Evolutionary conservation across 2,113 vertebrate species (phyloP).

Genomic region (Gila orcuttii): DNA sequence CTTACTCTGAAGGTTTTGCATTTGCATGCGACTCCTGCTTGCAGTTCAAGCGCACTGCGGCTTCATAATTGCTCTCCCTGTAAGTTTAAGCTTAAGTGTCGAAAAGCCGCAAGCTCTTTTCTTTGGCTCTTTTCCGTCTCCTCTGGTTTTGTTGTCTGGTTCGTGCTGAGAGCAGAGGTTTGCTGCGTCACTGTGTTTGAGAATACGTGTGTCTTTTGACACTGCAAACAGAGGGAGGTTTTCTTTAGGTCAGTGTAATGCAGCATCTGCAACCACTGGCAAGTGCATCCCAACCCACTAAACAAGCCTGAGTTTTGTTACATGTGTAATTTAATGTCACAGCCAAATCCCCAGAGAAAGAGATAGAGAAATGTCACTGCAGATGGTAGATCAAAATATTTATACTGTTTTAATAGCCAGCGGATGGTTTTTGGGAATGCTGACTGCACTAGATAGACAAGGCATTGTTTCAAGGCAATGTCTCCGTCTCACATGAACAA

Average conservation of each 20-base stretch:
- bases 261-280: slow-evolving; percentile 27
- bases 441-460: neutral
- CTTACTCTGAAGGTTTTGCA: slow-evolving; percentile 38
- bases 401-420: slow-evolving; percentile 8
- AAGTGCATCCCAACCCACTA: neutral
- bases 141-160: slow-evolving; percentile 68
- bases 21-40: neutral
- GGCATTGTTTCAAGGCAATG: neutral
- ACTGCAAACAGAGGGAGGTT: slow-evolving; percentile 48
- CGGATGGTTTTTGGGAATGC: neutral
- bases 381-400: slow-evolving; percentile 9
- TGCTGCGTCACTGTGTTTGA: slow-evolving; percentile 33
- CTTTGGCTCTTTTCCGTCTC: slow-evolving; percentile 61
- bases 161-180: slow-evolving; percentile 31
- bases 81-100: slow-evolving; percentile 32
- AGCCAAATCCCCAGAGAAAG: neutral
- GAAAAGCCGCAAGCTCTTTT: slow-evolving; percentile 51
- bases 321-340: neutral
- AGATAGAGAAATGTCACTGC: neutral
- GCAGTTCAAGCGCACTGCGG: slow-evolving; percentile 52
- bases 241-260: slow-evolving; percentile 37
- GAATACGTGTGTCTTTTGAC: slow-evolving; percentile 24
- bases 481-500: neutral
- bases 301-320: neutral
- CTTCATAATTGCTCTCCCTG: slow-evolving; percentile 64